Evolutionary conservation across 1,140 invertebrate species (phyloP), one percentile per base, ranked within the genome.

Genomic region (Ooceraea biroi): DNA sequence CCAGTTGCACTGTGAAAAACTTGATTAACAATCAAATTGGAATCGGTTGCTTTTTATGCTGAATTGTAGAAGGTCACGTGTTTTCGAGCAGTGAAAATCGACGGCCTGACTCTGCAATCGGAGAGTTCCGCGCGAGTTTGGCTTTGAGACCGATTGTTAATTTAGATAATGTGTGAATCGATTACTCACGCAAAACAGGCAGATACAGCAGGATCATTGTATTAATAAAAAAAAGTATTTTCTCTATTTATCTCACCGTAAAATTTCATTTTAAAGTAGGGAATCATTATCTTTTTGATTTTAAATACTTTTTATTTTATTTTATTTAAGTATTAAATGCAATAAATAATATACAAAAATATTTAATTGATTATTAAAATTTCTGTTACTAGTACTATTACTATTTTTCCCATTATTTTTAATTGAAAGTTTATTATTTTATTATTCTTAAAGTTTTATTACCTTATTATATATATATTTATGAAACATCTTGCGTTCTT

Each of bases 11-110:
- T 12, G 22, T 44, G 57, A 76, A 83, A 76, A 76, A 83, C 57
- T 44, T 44, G 58, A 83, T 74, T 83, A 83, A 80, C 65, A 80
- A 65, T 57, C 65, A 36, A 50, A 80, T 80, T 80, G 76, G 36
- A 57, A 80, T 80, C 60, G 73, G 60, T 14, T 77, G 60, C 76
- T 80, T 80, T 80, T 71, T 80, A 36, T 69, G 36, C 12, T 30
- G 65, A 36, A 80, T 80, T 71, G 65, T 71, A 50, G 11, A 80
- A 80, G 63, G 69, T 80, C 17, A 22, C 36, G 65, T 22, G 50
- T 36, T 71, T 80, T 57, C 50, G 50, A 57, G 52, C 14, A 8
- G 22, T 11, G 50, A 69, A 80, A 69, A 80, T 80, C 76, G 76
- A 46, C 50, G 65, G 22, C 52, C 52, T 46, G 8, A 41, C 25